These are phyloP conservation scores for Hydractinia echinata DNA, from an alignment of 30 jellyfish, hydroid and myxozoan species.

Conservation along the genomic window DNA sequence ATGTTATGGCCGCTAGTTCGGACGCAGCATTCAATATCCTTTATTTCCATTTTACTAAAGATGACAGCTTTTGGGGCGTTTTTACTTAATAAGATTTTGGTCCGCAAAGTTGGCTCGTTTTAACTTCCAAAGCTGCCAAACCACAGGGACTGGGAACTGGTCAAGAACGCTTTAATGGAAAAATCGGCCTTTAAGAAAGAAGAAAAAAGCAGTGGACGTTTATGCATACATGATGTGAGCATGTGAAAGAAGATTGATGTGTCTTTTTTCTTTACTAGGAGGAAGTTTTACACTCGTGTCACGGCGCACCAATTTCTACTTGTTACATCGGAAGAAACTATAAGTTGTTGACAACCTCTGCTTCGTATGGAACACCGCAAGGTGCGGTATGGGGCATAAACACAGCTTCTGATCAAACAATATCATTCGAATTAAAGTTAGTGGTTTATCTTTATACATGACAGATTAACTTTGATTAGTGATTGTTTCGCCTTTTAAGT, in stretches of 20 bases:
- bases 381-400: conserved; percentile 66
- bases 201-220: no score
- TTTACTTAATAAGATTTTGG: no score
- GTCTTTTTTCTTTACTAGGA: conserved; percentile 30
- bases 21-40: not conserved
- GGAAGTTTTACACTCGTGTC: conserved; percentile 62
- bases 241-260: no score
- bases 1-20: not conserved
- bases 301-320: conserved; percentile 44
- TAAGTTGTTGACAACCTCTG: conserved; percentile 59
- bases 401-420: conserved; percentile 21
- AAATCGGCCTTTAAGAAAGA: no score
- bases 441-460: not conserved
- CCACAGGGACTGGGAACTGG: no score
- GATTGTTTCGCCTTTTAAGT: not conserved
- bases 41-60: no score
- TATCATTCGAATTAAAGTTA: conserved; percentile 52
- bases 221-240: no score
- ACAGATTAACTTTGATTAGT: not conserved
- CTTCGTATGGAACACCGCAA: conserved; percentile 46
- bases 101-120: no score
- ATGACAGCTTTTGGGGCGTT: no score
- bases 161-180: no score
- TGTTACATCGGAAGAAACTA: conserved; percentile 62
- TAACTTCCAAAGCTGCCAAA: no score